Evolutionary conservation across 2,797 vertebrate species (phyloP).

Genomic region (Steatocranus sp.): DNA sequence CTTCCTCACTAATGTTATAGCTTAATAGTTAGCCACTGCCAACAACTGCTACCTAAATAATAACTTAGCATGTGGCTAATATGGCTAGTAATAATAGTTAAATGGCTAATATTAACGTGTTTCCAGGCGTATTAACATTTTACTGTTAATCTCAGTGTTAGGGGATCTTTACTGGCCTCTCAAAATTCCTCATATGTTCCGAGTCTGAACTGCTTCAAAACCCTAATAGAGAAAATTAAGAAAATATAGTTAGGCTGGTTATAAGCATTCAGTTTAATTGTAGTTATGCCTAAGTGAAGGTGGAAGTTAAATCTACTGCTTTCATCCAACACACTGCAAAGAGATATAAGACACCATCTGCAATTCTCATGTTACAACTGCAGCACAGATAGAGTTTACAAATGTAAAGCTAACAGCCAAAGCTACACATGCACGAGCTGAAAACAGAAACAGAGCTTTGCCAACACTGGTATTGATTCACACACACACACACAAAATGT

Average conservation of each 20-base stretch:
- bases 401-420: background rate
- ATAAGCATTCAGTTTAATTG: background rate
- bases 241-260: background rate
- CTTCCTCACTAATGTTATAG: background rate
- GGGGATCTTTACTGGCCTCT: background rate
- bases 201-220: background rate
- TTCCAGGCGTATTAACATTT: rapidly evolving
- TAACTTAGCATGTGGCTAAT: background rate
- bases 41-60: background rate
- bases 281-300: background rate
- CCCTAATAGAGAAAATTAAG: background rate
- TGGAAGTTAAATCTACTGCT: background rate
- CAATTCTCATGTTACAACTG: background rate
- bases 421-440: background rate
- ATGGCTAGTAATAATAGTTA: background rate
- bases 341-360: background rate
- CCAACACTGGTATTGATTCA: background rate
- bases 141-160: background rate
- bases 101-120: background rate
- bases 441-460: background rate
- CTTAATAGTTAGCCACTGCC: background rate
- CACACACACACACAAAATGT: background rate
- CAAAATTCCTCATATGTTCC: background rate
- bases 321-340: background rate
- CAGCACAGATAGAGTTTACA: background rate